Percentiles rank a stretch among this genome's conserved stretches.
Conservation (phyloP, 2,113 vertebrate species). For the Pteruthius melanotis region DNA sequence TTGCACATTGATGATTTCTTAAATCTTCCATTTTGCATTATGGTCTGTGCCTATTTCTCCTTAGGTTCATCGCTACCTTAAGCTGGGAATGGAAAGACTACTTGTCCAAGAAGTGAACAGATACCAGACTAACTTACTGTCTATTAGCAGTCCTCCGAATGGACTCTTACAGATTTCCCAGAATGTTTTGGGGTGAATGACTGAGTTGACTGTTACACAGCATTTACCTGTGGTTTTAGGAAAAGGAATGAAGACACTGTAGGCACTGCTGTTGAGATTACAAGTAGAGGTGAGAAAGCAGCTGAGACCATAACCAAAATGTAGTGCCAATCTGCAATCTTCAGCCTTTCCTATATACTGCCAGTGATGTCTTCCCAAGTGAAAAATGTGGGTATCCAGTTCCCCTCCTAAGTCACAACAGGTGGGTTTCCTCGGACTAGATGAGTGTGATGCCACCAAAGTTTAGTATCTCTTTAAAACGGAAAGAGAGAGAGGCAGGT, state of each 20-base stretch:
- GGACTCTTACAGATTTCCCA: not conserved
- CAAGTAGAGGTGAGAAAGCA: not conserved
- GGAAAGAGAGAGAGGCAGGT: not conserved
- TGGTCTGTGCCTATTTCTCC: not conserved
- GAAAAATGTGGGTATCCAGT: not conserved
- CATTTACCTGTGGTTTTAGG: not conserved
- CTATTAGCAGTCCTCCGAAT: not conserved
- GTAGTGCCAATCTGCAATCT: not conserved
- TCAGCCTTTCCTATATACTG: not conserved
- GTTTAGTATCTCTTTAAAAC: not conserved
- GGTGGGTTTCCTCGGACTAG: not conserved
- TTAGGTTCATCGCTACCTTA: not conserved
- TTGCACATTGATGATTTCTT: not conserved
- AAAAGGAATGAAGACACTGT: not conserved
- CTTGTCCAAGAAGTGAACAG: not conserved
- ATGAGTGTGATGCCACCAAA: not conserved
- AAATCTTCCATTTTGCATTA: not conserved
- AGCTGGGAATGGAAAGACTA: not conserved
- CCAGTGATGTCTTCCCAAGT: not conserved
- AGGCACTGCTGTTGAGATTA: not conserved
- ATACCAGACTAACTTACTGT: not conserved
- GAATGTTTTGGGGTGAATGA: not conserved
- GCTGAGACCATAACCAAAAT: not conserved
- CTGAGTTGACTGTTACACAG: not conserved
- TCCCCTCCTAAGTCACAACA: not conserved